Percentiles rank a stretch among this genome's conserved stretches.
phyloP scores from a whole-genome alignment of 2,113 vertebrate species.

The Typhlomys cinereus region DNA sequence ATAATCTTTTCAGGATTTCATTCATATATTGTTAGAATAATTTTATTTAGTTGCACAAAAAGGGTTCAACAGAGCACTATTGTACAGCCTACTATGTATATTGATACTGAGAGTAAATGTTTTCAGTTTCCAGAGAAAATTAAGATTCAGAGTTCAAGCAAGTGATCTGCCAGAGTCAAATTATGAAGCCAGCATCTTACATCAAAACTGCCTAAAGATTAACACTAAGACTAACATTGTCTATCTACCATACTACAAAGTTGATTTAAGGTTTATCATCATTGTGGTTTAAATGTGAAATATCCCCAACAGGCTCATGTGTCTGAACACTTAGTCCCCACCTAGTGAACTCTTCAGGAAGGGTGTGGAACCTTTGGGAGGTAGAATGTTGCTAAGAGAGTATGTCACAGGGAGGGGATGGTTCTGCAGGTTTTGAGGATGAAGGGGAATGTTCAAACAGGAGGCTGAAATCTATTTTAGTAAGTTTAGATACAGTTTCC shows the following conservation, averaged over 20 bases:
- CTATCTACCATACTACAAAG: neutral
- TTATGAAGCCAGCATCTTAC: neutral
- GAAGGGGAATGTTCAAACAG: neutral
- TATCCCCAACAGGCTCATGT: too few relatives aligned
- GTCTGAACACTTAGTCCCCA: too few relatives aligned
- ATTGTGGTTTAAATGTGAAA: too few relatives aligned
- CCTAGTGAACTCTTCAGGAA: too few relatives aligned
- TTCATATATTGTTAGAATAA: neutral
- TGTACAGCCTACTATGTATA: neutral
- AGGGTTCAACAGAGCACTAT: neutral
- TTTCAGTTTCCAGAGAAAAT: constrained; percentile 9
- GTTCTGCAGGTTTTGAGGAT: too few relatives aligned
- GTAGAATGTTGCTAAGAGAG: too few relatives aligned
- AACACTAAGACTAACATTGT: neutral
- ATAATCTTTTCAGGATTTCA: neutral
- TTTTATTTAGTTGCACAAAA: neutral
- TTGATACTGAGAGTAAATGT: neutral
- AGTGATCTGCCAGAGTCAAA: neutral
- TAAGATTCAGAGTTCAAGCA: neutral
- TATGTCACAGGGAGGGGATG: too few relatives aligned
- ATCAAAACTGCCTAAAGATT: neutral
- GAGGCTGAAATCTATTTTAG: neutral
- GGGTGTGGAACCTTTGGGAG: too few relatives aligned
- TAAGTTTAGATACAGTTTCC: neutral
- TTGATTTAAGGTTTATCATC: neutral